These are phyloP conservation scores for Drosophila serrata DNA, from an alignment of 1,140 invertebrate genomes.

Conservation along the genomic window DNA sequence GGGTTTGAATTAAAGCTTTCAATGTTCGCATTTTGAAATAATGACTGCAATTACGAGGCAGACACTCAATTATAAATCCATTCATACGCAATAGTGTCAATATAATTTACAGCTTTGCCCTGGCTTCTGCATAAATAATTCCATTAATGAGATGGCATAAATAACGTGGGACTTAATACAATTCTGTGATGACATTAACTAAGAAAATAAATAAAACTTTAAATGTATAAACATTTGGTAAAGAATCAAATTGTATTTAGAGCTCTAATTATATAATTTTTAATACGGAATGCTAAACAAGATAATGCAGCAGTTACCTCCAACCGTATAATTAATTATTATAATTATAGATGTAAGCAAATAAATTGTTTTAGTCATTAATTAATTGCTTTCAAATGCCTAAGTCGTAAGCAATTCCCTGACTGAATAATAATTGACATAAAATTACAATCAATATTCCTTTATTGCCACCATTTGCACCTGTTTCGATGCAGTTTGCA, in stretches of 20 bases:
- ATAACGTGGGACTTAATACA: constrained; percentile 20
- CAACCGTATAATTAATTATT: too few relatives aligned
- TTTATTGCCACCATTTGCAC: constrained; percentile 28
- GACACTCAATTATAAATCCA: constrained; percentile 39
- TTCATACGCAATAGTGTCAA: constrained; percentile 56
- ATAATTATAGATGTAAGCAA: neutral
- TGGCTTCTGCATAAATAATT: constrained; percentile 36
- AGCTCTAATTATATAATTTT: too few relatives aligned
- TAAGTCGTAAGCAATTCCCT: constrained; percentile 6
- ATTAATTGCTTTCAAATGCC: constrained; percentile 1
- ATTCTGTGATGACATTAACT: neutral
- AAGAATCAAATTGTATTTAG: neutral
- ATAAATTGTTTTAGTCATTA: neutral
- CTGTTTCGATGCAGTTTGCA: constrained; percentile 19
- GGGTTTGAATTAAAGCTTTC: constrained; percentile 16
- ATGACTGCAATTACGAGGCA: constrained; percentile 43
- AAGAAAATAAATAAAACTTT: constrained; percentile 16
- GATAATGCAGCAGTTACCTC: too few relatives aligned
- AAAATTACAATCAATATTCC: constrained; percentile 19
- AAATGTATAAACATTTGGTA: neutral
- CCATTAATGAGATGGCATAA: constrained; percentile 33
- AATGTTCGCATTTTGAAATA: constrained; percentile 23
- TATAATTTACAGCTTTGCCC: constrained; percentile 46
- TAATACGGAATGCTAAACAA: too few relatives aligned
- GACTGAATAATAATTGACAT: constrained; percentile 10